Evolutionary conservation across 2,113 vertebrate genomes (phyloP), one percentile per base, ranked within the genome.

Genomic region (Craseonycteris thonglongyai): DNA sequence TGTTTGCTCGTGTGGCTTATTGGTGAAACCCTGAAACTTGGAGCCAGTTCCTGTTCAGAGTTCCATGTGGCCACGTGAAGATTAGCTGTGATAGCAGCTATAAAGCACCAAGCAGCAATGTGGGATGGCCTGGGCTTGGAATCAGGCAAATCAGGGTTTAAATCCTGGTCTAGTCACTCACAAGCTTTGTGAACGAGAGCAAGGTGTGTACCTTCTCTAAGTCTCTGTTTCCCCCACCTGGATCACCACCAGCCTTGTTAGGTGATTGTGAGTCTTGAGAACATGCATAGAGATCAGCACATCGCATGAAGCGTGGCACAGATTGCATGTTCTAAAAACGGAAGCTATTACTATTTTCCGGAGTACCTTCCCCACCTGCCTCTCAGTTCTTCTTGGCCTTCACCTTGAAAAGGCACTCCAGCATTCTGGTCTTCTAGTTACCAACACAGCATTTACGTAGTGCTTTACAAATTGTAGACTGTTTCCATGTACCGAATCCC

Each of bases 11-110:
- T 3, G 9, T 63, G 58, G 58, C 24, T 47, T 19, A 1, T 0
- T 33, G 69, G 47, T 38, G 30, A 94, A 78, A 13, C 18, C 24
- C 21, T n/a, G 47, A 35, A 38, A n/a, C 56, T 35, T 2, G 4
- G 75, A 75, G 35, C 54, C 15, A 0, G 22, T 13, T 10, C 24
- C 5, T 45, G 38, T 38, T 26, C 42, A 35, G 80, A 78, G 61
- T 15, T 56, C 76, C 30, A 2, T 33, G 1, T 13, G 16, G 51
- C 83, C 78, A 0, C 0, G 3, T 26, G 66, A 30, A 49, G 42
- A 6, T 3, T 0, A 15, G 24, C 45, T 6, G 0, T 35, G 13
- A 12, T 6, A 10, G 30, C 6, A 1, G 6, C 11, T 13, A 1
- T 22, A 76, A 79, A n/a, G 71, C n/a, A 8, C 65, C 0, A 0